These are phyloP conservation scores for Scotopteryx bipunctaria DNA, from an alignment of 2,888 invertebrate species.

Conservation along the genomic window DNA sequence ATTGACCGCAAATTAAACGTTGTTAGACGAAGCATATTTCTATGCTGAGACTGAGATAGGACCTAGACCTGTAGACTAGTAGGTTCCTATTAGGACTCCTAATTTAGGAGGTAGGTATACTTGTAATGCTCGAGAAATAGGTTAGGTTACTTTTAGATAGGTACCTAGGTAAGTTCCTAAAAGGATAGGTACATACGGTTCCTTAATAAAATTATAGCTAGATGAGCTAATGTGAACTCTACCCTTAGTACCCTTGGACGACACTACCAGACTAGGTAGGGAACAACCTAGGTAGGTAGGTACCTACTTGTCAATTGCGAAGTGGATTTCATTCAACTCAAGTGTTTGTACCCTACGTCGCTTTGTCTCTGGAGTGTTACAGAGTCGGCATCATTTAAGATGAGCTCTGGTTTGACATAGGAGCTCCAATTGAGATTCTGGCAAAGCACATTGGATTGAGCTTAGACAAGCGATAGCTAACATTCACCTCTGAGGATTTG, in stretches of 20 bases:
- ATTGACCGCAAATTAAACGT: too few relatives aligned
- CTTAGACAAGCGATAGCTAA: conserved; percentile 8
- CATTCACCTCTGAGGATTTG: neutral
- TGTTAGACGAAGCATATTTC: too few relatives aligned
- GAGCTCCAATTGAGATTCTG: conserved; percentile 23
- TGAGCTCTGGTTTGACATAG: conserved; percentile 32
- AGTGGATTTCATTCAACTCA: conserved; percentile 21
- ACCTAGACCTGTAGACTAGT: too few relatives aligned
- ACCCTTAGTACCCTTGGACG: too few relatives aligned
- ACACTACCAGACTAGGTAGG: too few relatives aligned
- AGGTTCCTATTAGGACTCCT: too few relatives aligned
- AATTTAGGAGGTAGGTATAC: neutral
- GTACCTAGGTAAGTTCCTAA: neutral
- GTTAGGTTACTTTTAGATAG: neutral
- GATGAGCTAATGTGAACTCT: too few relatives aligned
- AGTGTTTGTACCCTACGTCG: conserved; percentile 24
- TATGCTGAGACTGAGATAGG: too few relatives aligned
- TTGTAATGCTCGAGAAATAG: neutral
- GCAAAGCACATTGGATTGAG: conserved; percentile 21
- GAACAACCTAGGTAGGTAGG: neutral
- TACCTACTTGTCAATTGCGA: conserved; percentile 23
- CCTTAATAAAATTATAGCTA: too few relatives aligned
- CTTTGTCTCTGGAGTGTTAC: conserved; percentile 37
- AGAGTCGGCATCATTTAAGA: conserved; percentile 26
- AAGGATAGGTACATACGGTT: too few relatives aligned